A percentile compares a stretch with the other conserved stretches of the same genome.
phyloP scores from a whole-genome alignment of 2,888 invertebrate genomes.

The Cantharis rufa region DNA sequence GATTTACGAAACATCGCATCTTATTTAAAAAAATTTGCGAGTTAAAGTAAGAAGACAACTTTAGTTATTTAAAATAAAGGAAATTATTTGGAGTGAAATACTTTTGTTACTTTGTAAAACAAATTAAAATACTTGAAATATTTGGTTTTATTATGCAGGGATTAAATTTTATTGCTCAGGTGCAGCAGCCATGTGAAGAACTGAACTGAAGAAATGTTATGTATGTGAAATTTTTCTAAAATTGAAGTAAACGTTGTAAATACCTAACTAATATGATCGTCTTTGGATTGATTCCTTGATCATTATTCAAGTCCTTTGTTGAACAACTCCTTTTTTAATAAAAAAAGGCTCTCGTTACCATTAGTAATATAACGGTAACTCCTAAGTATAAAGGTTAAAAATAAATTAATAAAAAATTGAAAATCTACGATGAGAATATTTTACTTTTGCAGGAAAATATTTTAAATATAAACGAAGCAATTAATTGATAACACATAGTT shows the following conservation, averaged over 20 bases:
- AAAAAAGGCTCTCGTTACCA: too few species aligned
- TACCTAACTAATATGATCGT: not conserved
- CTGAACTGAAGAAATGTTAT: not conserved
- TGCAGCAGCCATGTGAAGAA: not conserved
- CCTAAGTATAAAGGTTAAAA: too few species aligned
- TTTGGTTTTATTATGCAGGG: not conserved
- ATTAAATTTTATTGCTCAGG: not conserved
- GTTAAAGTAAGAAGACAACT: not conserved
- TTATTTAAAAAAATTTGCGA: not conserved
- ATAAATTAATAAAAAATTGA: too few species aligned
- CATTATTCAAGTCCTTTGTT: not conserved
- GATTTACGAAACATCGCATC: not conserved
- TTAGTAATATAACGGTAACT: too few species aligned
- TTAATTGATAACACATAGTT: constrained; percentile 1
- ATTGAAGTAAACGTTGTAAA: not conserved
- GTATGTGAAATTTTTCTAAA: not conserved
- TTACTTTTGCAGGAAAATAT: not conserved
- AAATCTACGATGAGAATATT: not conserved
- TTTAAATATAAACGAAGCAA: constrained; percentile 3
- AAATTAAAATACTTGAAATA: not conserved
- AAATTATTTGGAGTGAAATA: not conserved
- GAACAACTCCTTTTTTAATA: too few species aligned
- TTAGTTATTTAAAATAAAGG: not conserved
- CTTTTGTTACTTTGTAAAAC: not conserved
- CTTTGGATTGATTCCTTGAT: not conserved